phyloP scores from a whole-genome alignment of 37 sponge, comb jelly and placozoan genomes.

The Halisarca cf. caerulea region DNA sequence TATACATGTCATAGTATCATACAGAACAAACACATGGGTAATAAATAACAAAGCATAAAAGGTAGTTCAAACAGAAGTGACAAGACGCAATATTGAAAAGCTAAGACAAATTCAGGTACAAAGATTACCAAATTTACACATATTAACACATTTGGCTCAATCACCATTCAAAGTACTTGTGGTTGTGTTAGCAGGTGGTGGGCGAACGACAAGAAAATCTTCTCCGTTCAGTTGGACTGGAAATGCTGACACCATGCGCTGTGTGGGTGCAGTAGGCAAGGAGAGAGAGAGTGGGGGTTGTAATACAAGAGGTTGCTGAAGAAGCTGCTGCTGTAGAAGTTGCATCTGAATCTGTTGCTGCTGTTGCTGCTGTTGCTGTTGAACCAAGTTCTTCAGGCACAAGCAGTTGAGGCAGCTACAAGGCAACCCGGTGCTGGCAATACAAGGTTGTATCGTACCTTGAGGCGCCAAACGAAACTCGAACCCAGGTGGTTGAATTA shows the following conservation, averaged over 20 bases:
- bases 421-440: neutral
- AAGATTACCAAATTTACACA: too few species aligned
- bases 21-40: too few species aligned
- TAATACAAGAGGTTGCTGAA: neutral
- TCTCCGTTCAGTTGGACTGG: neutral
- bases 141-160: too few species aligned
- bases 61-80: too few species aligned
- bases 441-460: neutral
- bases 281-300: too few species aligned
- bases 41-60: too few species aligned
- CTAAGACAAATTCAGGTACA: too few species aligned
- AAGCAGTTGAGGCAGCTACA: constrained; percentile 8
- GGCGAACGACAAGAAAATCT: neutral
- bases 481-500: neutral
- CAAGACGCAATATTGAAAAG: too few species aligned
- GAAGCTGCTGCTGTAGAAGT: neutral
- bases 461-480: neutral
- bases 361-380: neutral
- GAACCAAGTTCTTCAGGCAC: neutral
- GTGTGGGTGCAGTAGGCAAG: neutral
- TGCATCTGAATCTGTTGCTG: neutral
- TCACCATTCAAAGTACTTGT: too few species aligned
- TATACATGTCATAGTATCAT: too few species aligned
- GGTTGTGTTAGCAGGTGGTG: neutral
- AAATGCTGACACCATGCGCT: neutral